Percentiles rank a stretch among this genome's conserved stretches.
phyloP scores from a whole-genome alignment of 2,888 invertebrate species.

The Cremastinae sp. region DNA sequence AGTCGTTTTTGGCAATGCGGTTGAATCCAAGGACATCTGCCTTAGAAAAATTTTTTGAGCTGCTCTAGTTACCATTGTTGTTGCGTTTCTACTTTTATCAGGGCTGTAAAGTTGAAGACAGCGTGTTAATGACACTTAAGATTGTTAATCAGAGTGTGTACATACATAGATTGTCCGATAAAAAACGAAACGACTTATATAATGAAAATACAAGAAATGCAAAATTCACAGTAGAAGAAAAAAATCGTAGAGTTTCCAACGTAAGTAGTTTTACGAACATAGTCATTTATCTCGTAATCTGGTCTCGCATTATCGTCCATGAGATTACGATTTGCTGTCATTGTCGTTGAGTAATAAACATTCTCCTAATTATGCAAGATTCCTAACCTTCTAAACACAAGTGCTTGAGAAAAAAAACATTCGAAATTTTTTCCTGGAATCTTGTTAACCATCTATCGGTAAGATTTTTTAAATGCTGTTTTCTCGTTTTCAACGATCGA shows the following conservation, averaged over 20 bases:
- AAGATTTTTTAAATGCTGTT: too few relatives aligned
- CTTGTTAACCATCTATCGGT: too few relatives aligned
- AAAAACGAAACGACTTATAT: conserved; percentile 24
- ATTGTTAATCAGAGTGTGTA: not conserved
- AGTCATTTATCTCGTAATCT: conserved; percentile 15
- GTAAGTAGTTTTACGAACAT: conserved; percentile 5
- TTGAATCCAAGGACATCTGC: conserved; percentile 39
- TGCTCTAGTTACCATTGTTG: conserved; percentile 43
- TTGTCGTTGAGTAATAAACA: conserved; percentile 28
- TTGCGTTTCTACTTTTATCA: conserved; percentile 12
- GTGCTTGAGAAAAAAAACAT: not conserved
- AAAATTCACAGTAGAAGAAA: not conserved
- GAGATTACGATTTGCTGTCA: conserved; percentile 31
- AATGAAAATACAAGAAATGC: conserved; percentile 15
- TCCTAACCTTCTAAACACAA: not conserved
- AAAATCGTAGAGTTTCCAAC: not conserved
- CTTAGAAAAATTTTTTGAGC: conserved; percentile 38
- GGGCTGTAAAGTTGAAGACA: not conserved
- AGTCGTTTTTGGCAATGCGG: conserved; percentile 43
- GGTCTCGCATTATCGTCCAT: conserved; percentile 40
- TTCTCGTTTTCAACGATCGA: too few relatives aligned
- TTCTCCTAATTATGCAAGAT: conserved; percentile 28
- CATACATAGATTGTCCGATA: not conserved
- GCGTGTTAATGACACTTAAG: not conserved
- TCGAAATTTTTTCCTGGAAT: too few relatives aligned